Conservation (phyloP, 2,888 invertebrate genomes). For the Acronicta psi region DNA sequence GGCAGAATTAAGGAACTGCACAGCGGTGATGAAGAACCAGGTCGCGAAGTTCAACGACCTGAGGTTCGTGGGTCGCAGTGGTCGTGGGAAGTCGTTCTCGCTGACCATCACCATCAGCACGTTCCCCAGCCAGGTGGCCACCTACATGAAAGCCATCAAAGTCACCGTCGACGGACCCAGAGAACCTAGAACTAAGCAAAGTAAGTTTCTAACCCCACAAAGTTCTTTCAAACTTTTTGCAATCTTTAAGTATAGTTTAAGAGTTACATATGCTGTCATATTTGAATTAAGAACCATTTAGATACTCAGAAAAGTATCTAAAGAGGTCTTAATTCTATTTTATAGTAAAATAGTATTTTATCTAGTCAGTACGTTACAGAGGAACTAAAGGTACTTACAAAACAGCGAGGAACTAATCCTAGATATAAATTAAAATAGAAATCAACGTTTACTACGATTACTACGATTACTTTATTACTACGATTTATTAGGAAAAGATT, state of each 20-base stretch:
- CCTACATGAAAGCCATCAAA: slow-evolving; percentile 99
- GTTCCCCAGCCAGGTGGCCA: slow-evolving; percentile 94
- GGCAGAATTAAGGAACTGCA: slow-evolving; percentile 97
- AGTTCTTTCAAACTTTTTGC: slow-evolving; percentile 34
- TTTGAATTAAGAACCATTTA: too few relatives aligned
- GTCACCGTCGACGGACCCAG: slow-evolving; percentile 99
- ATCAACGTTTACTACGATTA: too few relatives aligned
- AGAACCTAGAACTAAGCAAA: slow-evolving; percentile 98
- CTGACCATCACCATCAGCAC: slow-evolving; percentile 97
- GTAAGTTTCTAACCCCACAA: slow-evolving; percentile 90
- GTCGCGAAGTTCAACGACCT: slow-evolving; percentile 99
- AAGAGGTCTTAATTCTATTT: too few relatives aligned
- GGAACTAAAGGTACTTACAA: too few relatives aligned
- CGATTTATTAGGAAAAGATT: too few relatives aligned
- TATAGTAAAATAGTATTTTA: too few relatives aligned
- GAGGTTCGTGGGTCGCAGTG: slow-evolving; percentile 98
- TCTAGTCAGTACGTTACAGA: too few relatives aligned
- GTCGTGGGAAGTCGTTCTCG: slow-evolving; percentile 98
- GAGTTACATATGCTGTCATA: too few relatives aligned
- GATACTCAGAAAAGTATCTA: too few relatives aligned
- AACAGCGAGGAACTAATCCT: too few relatives aligned
- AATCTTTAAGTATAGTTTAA: background rate
- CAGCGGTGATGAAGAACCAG: slow-evolving; percentile 98
- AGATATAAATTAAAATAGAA: too few relatives aligned
- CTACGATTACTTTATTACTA: too few relatives aligned